These are phyloP conservation scores for Bucorvus abyssinicus DNA, from an alignment of 2,797 vertebrate species.

Conservation along the genomic window DNA sequence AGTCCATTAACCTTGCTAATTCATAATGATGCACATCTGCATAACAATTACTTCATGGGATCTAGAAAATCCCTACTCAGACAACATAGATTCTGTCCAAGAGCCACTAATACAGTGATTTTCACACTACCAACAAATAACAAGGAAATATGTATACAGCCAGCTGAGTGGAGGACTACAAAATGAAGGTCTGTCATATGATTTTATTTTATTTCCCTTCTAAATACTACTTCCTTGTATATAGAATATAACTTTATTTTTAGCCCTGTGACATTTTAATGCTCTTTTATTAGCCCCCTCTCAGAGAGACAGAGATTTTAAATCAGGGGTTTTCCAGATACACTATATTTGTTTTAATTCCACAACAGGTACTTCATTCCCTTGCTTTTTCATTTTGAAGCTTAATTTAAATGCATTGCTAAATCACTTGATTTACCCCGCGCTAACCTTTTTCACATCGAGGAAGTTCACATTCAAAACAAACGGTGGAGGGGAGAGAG, in stretches of 20 bases:
- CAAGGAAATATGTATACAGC: not conserved
- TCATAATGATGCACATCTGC: not conserved
- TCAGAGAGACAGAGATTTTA: not conserved
- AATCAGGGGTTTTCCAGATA: not conserved
- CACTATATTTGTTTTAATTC: not conserved
- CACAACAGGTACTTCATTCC: not conserved
- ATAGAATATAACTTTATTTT: not conserved
- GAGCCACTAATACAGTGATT: not conserved
- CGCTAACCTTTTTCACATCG: not conserved
- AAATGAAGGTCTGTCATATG: not conserved
- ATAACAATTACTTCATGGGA: not conserved
- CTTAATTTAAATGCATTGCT: not conserved
- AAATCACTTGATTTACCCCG: not conserved
- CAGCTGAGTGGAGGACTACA: not conserved
- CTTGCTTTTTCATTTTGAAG: not conserved
- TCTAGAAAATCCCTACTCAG: not conserved
- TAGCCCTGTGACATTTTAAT: not conserved
- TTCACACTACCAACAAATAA: not conserved
- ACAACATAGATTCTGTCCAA: not conserved
- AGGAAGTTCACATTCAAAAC: not conserved
- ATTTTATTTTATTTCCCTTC: not conserved
- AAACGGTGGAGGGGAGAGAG: not conserved
- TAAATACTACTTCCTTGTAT: not conserved
- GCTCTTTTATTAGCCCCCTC: not conserved
- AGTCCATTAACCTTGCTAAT: not conserved